Base-by-base conservation (phyloP, 2,888 invertebrate species). In the Athalia circularis region DNA sequence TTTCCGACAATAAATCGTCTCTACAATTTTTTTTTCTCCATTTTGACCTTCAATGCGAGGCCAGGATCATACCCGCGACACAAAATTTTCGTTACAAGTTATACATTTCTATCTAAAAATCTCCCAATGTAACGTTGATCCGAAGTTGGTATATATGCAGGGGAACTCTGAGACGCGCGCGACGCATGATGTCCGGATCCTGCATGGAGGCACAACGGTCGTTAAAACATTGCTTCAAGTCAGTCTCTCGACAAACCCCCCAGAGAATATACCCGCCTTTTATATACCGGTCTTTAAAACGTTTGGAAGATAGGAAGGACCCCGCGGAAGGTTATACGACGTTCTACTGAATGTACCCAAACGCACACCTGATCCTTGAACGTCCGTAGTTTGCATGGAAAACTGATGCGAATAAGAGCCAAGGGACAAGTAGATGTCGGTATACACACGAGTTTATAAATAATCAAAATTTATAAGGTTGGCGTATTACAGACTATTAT, bases 201-300 rank as follows among this genome's bases (percentile, higher is more conserved):
- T 68, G 54, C 52, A 13, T 29, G 29, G 29, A 29, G n/a, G 5
- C 11, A 54, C 68, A 6, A 29, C 50, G 68, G 68, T 68, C 54
- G 68, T 68, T 68, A 54, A 68, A 68, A 11, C n/a, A 68, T 68
- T 68, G 29, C 52, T 9, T n/a, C 15, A 68, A 52, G 52, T 13
- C 50, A 50, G 68, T 68, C 48, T 48, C 65, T 48, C 47, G n/a
- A 65, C 65, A 48, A 48, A 9, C 0, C 29, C 68, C 52, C 52
- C 29, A 29, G 52, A 54, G 52, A 54, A 68, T 68, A 52, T 9
- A 6, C 2, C n/a, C 6, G 68, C 8, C 50, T 68, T 68, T 68
- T 68, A 67, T 68, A 68, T n/a, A 54, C 68, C 68, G 52, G 68
- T 68, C 11, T 68, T 68, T 54, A 68, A 68, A 68, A 68, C 13